Evolutionary conservation across 2,888 invertebrate species (phyloP), one percentile per base, ranked within the genome.

Genomic region (Diaphora mendica): DNA sequence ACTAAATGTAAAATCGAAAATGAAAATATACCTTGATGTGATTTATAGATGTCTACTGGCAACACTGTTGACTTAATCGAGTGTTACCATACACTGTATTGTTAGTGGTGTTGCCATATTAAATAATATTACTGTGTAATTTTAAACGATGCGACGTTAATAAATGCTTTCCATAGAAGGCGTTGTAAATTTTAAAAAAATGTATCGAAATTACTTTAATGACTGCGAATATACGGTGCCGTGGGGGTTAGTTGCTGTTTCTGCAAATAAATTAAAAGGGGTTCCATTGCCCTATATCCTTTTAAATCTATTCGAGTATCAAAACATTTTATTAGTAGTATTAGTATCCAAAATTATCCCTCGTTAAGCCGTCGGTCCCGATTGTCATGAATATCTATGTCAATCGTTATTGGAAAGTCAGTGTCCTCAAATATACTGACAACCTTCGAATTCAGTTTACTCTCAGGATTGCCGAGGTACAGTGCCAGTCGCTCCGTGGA

Each of bases 91-190:
- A 72, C 70, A 35, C 64, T 39, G 72, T 79, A 35, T 35, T 77
- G 73, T 67, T 55, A 64, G 67, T 51, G 66, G 76, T 81, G 77
- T 77, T 82, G 79, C 77, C 35, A 44, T 71, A 68, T 71, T 66
- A 76, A 71, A 67, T 65, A 76, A 79, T 71, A 68, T 66, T 67
- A 68, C 35, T 78, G 68, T 79, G 77, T 82, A 77, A 71, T 76
- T 64, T 65, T 76, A 78, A 81, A 71, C 70, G 71, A 76, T 75
- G 75, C 73, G 69, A 77, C 79, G 75, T 78, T 68, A 39, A 86
- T 86, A 83, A 73, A 79, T 77, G 88, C 86, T 87, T 88, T 85
- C 82, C 73, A 73, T 87, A 86, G 86, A 86, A 84, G 82, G 86
- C 84, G 77, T 83, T 85, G 85, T 82, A 80, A 74, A 20, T 72